phyloP scores from a whole-genome alignment of 2,113 vertebrate genomes.

The Trematomus loennbergii region DNA sequence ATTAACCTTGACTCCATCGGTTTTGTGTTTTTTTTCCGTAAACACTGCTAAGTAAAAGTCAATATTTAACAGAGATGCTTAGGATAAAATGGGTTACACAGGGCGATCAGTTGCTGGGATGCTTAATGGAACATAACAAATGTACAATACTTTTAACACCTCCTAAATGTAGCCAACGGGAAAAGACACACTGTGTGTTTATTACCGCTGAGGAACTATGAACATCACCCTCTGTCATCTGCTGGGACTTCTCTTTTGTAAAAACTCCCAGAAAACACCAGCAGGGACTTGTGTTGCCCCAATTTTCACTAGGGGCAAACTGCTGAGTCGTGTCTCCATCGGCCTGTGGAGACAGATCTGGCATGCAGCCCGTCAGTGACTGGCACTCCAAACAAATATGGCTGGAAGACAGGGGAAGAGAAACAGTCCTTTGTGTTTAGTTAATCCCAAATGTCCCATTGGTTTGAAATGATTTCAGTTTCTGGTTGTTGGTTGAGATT shows the following conservation, averaged over 20 bases:
- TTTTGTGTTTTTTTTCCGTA: slow-evolving; percentile 6
- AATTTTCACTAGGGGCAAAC: slow-evolving; percentile 37
- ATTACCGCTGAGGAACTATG: slow-evolving; percentile 23
- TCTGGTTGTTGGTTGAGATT: slow-evolving; percentile 63
- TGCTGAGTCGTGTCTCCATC: slow-evolving; percentile 32
- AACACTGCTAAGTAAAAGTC: not conserved
- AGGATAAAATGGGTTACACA: not conserved
- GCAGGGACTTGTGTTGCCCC: slow-evolving; percentile 35
- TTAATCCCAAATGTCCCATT: slow-evolving; percentile 67
- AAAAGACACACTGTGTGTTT: slow-evolving; percentile 33
- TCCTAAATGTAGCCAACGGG: slow-evolving; percentile 20
- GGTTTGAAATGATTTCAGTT: slow-evolving; percentile 64
- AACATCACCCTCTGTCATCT: slow-evolving; percentile 14
- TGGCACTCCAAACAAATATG: slow-evolving; percentile 54
- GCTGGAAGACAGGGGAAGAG: slow-evolving; percentile 57
- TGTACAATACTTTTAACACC: not conserved
- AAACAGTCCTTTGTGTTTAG: slow-evolving; percentile 59
- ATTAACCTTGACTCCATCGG: slow-evolving; percentile 13
- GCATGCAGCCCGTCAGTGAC: slow-evolving; percentile 30
- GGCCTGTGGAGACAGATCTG: slow-evolving; percentile 53
- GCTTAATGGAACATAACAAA: not conserved
- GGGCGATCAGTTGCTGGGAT: slow-evolving; percentile 8
- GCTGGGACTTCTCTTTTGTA: slow-evolving; percentile 29
- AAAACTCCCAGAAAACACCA: slow-evolving; percentile 56
- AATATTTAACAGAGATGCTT: not conserved